Conservation (phyloP, 2,797 vertebrate species). For the Acridotheres tristis region DNA sequence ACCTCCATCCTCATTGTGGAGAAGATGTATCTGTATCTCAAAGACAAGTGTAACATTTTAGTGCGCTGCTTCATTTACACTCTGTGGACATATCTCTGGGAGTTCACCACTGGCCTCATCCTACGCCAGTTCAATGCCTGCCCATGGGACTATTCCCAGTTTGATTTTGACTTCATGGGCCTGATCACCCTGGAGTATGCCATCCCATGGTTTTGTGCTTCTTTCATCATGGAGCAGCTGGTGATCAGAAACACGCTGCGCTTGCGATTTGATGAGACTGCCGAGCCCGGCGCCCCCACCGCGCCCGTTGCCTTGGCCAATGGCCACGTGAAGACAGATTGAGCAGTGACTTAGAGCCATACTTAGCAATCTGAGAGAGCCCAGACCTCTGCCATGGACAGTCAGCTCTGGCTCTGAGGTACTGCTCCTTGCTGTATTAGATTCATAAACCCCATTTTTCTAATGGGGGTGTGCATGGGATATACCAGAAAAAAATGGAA, state of each 20-base stretch:
- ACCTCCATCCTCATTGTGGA: constrained; percentile 97
- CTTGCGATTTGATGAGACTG: constrained; percentile 87
- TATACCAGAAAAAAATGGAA: constrained; percentile 61
- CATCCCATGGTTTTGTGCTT: constrained; percentile 96
- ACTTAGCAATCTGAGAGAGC: constrained; percentile 34
- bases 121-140: constrained; percentile 95
- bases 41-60: constrained; percentile 85
- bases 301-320: constrained; percentile 77
- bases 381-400: neutral
- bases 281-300: constrained; percentile 76
- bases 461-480: constrained; percentile 67
- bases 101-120: constrained; percentile 94
- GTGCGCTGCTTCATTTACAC: constrained; percentile 96
- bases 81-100: constrained; percentile 97
- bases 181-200: constrained; percentile 98
- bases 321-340: constrained; percentile 87
- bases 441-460: constrained; percentile 64
- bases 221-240: constrained; percentile 91
- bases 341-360: constrained; percentile 45
- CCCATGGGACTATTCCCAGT: constrained; percentile 97
- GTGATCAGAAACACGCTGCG: constrained; percentile 94
- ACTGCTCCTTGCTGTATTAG: constrained; percentile 66
- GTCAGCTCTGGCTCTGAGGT: constrained; percentile 48
- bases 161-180: constrained; percentile 98
- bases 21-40: constrained; percentile 92